phyloP scores from a whole-genome alignment of 2,797 vertebrate genomes.

The Sebastes goodei region DNA sequence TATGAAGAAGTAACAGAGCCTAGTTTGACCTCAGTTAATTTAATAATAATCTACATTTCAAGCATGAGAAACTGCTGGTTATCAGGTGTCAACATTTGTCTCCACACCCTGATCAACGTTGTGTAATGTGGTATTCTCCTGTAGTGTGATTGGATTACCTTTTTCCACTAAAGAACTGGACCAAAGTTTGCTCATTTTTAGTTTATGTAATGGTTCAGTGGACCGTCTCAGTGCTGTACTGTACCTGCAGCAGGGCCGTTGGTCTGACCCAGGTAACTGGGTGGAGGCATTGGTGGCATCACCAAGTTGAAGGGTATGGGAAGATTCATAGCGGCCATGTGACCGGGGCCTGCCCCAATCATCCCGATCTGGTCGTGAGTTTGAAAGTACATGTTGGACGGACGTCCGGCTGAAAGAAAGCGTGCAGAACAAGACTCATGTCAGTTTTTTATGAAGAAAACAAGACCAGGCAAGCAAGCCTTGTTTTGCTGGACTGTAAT shows the following conservation, averaged over 20 bases:
- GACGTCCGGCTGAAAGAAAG: constrained; percentile 83
- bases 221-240: background rate
- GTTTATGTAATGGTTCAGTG: background rate
- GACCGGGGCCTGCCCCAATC: constrained; percentile 94
- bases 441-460: background rate
- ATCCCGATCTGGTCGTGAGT: constrained; percentile 99
- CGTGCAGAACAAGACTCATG: background rate
- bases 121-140: background rate
- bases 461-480: background rate
- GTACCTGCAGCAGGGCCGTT: constrained; percentile 93
- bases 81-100: background rate
- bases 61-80: background rate
- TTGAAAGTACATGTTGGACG: constrained; percentile 98
- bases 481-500: background rate
- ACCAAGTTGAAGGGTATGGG: constrained; percentile 98
- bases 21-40: background rate
- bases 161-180: background rate
- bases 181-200: background rate
- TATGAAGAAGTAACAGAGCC: background rate
- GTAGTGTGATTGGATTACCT: background rate
- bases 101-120: background rate
- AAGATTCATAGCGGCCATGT: constrained; percentile 95
- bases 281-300: constrained; percentile 97
- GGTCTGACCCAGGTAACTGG: constrained; percentile 92
- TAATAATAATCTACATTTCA: background rate